Evolutionary conservation across 2,888 invertebrate species (phyloP), one percentile per base, ranked within the genome.

Genomic region (Carterocephalus palaemon): DNA sequence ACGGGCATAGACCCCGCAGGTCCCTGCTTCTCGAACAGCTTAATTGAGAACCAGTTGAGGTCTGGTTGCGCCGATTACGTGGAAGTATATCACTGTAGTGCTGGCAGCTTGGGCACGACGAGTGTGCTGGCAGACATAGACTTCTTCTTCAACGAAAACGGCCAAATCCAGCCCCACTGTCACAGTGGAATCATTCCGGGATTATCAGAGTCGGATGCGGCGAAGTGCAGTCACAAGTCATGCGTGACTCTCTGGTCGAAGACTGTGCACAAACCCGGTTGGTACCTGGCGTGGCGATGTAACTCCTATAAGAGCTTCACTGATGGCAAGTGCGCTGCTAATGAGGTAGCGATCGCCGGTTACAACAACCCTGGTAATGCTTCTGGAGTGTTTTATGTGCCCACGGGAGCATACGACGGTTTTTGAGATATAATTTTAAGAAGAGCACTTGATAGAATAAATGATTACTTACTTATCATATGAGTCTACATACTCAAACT

Each of bases 61-160:
- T 78, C 83, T 20, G 82, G 84, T 1, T 88, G 90, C 10, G 91
- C 88, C 0, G 66, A 78, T 2, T 89, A 90, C 56, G 90, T 91
- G 0, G 90, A 90, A 64, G 84, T 88, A 0, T 84, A 90, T 51
- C 91, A 91, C 60, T 90, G 90, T 4, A 89, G 89, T 50, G 87
- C 86, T 26, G 90, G 89, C 2, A 82, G 81, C 0, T 64, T 89
- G 6, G 89, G 88, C 1, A 85, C 88, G 0, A 84, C 77, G 1
- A 70, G 79, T 16, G 83, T 88, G 0, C 56, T 89, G 10, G 90
- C 88, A 13, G 89, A 89, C 48, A 77, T 79, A 0, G 90, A 91
- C 56, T 89, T 90, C 67, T 89, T 90, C 67, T 85, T 90, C 5
- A 89, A 90, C 51, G 87, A 88, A 4, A 77, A 80, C 4, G 90